Conservation (phyloP, 2,888 invertebrate species). For the Dryococelus australis region DNA sequence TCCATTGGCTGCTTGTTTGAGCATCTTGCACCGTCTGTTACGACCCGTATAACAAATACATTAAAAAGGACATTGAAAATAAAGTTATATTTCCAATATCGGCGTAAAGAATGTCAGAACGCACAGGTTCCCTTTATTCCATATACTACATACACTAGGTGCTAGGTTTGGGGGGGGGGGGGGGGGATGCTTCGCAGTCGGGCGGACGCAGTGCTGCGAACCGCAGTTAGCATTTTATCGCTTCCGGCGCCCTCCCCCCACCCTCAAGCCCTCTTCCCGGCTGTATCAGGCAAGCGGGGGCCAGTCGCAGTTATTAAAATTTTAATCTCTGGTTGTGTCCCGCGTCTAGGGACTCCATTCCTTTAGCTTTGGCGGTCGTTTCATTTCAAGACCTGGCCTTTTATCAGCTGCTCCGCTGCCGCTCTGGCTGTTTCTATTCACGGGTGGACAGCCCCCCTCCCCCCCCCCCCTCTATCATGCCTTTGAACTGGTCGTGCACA, state of each 20-base stretch:
- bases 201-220: neutral
- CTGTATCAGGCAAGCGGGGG: neutral
- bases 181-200: neutral
- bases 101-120: too few species aligned
- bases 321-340: neutral
- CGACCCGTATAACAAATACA: too few species aligned
- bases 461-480: neutral
- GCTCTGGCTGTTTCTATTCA: too few species aligned
- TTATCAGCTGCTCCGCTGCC: neutral
- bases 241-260: neutral
- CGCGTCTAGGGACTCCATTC: neutral
- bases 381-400: neutral
- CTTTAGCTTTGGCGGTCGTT: conserved; percentile 9
- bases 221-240: neutral
- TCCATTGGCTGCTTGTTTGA: too few species aligned
- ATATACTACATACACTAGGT: too few species aligned
- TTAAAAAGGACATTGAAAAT: too few species aligned
- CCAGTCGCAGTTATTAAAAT: conserved; percentile 8
- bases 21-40: too few species aligned
- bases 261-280: too few species aligned
- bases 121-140: too few species aligned
- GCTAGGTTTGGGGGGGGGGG: too few species aligned
- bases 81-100: too few species aligned
- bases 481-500: neutral
- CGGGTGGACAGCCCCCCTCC: too few species aligned